phyloP scores from a whole-genome alignment of 2,888 invertebrate genomes.

The Mactromeris polynyma region DNA sequence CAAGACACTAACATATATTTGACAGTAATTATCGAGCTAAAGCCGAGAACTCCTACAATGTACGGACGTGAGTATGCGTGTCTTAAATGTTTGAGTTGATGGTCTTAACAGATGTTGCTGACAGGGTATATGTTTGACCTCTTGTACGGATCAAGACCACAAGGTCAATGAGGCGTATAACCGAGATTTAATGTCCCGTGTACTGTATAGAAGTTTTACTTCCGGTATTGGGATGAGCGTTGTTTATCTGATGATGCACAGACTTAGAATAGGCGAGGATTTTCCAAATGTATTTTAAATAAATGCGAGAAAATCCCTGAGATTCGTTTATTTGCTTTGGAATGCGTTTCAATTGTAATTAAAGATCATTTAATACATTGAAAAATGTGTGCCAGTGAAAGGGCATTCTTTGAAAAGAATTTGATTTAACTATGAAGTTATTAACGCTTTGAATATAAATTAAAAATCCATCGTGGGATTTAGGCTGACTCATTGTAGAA shows the following conservation, averaged over 20 bases:
- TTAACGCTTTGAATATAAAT: too few species aligned
- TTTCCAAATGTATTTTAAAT: too few species aligned
- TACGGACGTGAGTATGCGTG: not conserved
- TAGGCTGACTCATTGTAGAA: not conserved
- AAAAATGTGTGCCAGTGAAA: too few species aligned
- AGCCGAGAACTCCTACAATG: not conserved
- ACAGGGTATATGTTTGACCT: not conserved
- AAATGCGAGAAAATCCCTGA: too few species aligned
- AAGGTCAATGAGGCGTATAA: not conserved
- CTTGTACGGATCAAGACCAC: not conserved
- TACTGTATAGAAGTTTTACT: not conserved
- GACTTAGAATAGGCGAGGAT: too few species aligned
- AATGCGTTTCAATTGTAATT: too few species aligned
- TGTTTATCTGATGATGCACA: too few species aligned
- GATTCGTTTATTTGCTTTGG: too few species aligned
- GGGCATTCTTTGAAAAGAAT: too few species aligned
- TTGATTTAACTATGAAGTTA: too few species aligned
- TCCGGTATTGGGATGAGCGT: not conserved
- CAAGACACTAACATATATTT: too few species aligned
- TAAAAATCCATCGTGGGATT: not conserved
- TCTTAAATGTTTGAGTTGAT: not conserved
- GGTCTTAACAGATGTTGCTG: not conserved
- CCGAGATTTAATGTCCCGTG: not conserved
- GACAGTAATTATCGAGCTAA: not conserved
- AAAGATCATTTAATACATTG: too few species aligned